Base-by-base conservation (phyloP, 2,888 invertebrate species). In the Chironomus tentans region DNA sequence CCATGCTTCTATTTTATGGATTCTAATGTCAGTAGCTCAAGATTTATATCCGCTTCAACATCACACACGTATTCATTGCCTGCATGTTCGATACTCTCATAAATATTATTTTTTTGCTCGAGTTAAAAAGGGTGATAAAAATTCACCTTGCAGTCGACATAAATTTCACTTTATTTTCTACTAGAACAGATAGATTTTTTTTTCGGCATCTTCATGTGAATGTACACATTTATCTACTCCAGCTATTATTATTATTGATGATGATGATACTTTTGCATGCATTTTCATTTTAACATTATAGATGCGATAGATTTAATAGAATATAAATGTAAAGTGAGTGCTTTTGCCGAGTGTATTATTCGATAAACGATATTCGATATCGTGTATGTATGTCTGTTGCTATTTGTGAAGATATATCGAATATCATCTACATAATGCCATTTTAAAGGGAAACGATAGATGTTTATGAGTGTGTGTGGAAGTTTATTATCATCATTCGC, bases 91-190 rank as follows among this genome's bases (percentile, higher is more conserved):
- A 38, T 38, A 38, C 38, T 38, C 10, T 38, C 38, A 38, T 38
- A 38, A 10, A 38, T 38, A 38, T 38, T 2, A 1, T 38, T 38
- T 38, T 38, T 38, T 10, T 38, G 38, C 38, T 38, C 38, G 10
- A 38, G 38, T 38, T 38, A 38, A 38, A 38, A 38, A 38, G 38
- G 38, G 38, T 38, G 38, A 38, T 38, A 56, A 56, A 56, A 56
- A 18, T 56, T 56, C 65, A 65, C 65, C 24, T 65, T 22, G 15
- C 62, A 62, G 70, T 70, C 71, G 48, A 71, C 71, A 71, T 71
- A 71, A 71, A 71, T 71, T 71, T 71, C 21, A 70, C 70, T 70
- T 70, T 70, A 70, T 70, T 70, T 70, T 46, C 18, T 38, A 47
- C 46, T 47, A 10, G 10, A 38, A 38, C 38, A 28, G 28, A 2